Percentiles rank a stretch among this genome's conserved stretches.
Conservation (phyloP, 2,113 vertebrate species). For the Brachypteracias leptosomus region DNA sequence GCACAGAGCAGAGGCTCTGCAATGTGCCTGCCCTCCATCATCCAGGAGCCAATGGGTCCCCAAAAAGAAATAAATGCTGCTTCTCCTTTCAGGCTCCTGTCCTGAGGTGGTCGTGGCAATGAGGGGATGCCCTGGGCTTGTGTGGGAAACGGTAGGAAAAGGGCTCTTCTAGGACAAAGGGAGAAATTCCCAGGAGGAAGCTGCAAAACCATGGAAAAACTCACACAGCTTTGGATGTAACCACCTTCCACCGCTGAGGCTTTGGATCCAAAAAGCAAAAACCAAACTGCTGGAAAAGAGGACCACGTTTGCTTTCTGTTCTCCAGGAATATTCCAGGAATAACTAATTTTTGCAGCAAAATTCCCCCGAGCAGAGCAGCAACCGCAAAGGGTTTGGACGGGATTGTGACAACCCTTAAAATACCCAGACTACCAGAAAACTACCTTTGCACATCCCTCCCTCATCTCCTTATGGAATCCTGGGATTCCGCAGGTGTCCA, state of each 20-base stretch:
- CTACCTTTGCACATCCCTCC: rapidly evolving
- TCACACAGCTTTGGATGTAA: rapidly evolving
- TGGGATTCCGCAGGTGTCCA: neutral
- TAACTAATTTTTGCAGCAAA: neutral
- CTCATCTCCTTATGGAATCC: neutral
- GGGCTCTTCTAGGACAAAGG: neutral
- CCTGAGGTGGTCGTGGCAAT: neutral
- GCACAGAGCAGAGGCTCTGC: neutral
- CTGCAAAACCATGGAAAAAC: neutral
- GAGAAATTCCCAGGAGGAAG: neutral
- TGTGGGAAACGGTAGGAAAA: neutral
- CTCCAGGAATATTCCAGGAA: neutral
- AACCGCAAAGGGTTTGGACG: rapidly evolving
- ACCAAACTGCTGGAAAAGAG: neutral
- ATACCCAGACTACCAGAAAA: neutral
- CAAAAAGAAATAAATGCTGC: rapidly evolving
- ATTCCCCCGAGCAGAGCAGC: neutral
- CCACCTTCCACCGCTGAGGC: neutral
- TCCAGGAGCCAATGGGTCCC: rapidly evolving
- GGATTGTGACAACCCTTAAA: neutral
- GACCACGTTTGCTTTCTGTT: rapidly evolving
- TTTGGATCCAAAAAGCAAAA: neutral
- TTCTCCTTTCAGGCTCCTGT: neutral
- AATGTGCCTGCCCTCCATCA: neutral
- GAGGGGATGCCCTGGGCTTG: neutral